Base-by-base conservation (phyloP, 2,888 invertebrate species). In the Caenorhabditis becei region DNA sequence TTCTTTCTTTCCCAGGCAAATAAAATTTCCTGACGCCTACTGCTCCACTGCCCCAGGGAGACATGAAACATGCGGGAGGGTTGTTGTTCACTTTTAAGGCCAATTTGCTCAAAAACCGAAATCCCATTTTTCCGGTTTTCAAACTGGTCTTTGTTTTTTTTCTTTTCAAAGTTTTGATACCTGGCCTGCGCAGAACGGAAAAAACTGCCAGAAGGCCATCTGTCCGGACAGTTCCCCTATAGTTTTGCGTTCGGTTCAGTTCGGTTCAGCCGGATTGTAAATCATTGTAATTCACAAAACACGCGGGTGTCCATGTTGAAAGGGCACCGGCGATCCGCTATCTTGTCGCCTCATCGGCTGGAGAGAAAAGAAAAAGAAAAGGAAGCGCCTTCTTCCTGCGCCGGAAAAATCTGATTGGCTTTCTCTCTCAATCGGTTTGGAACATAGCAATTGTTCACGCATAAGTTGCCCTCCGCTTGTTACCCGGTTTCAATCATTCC, bases 361-460 rank as follows among this genome's bases (percentile, higher is more conserved):
- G 47, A 18, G 18, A 47, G 47, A 47, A 47, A 47, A 47, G 18
- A 10, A 47, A 62, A 53, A 71, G 59, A 28, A 62, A 26, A 23
- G 56, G 35, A 37, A 18, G 18, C 5, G 18, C 3, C 56, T 20
- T 7, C 28, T 54, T 56, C 54, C 28, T 59, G 23, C 74, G 26
- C 74, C 74, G 74, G 74, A 74, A 74, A 74, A 74, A 66, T 74
- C 75, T 18, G 75, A 75, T 75, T 75, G 53, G 62, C 71, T 53
- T 44, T 71, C 53, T 23, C 58, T 32, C 20, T 70, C 32, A 69
- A 59, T 56, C 37, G 61, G 62, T 71, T 71, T 51, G 37, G 63
- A 63, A 72, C 72, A 72, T 41, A 47, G 11, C 58, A 51, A 74
- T 75, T 75, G 75, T 75, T 75, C 66, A 75, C 66, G 75, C 66